Evolutionary conservation across 2,113 vertebrate genomes (phyloP).

Genomic region (Lichenostomus cassidix): DNA sequence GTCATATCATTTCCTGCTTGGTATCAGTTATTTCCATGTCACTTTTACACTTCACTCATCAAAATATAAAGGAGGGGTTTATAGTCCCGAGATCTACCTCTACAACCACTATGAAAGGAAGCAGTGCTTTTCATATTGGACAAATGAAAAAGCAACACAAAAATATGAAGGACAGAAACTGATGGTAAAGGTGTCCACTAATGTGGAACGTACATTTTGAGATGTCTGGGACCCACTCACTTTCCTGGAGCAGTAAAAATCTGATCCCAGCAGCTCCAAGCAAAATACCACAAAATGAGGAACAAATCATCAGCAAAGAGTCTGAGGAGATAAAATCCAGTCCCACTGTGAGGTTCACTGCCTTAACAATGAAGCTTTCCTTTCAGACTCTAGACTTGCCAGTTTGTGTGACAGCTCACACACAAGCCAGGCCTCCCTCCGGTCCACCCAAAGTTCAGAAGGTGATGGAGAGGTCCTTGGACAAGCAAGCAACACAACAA

Average conservation of each 20-base stretch:
- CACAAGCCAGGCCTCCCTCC: neutral
- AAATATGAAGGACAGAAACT: neutral
- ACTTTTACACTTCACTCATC: neutral
- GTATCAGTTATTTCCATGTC: neutral
- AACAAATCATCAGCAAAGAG: neutral
- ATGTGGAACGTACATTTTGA: neutral
- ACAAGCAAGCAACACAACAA: neutral
- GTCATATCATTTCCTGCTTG: neutral
- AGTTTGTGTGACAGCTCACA: neutral
- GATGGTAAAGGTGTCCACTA: neutral
- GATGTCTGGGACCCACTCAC: neutral
- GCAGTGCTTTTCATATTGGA: neutral
- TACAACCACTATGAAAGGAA: neutral
- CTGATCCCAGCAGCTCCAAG: neutral
- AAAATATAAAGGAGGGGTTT: neutral
- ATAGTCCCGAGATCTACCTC: neutral
- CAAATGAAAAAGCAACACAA: neutral
- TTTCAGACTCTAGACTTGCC: neutral
- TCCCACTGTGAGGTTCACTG: neutral
- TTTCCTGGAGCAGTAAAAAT: neutral
- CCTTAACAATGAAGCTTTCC: neutral
- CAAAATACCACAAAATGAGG: neutral
- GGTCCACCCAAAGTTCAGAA: neutral
- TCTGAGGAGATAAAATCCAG: neutral
- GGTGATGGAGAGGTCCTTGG: neutral